Base-by-base conservation (phyloP, 2,113 vertebrate species). In the Chloropsis cyanopogon region DNA sequence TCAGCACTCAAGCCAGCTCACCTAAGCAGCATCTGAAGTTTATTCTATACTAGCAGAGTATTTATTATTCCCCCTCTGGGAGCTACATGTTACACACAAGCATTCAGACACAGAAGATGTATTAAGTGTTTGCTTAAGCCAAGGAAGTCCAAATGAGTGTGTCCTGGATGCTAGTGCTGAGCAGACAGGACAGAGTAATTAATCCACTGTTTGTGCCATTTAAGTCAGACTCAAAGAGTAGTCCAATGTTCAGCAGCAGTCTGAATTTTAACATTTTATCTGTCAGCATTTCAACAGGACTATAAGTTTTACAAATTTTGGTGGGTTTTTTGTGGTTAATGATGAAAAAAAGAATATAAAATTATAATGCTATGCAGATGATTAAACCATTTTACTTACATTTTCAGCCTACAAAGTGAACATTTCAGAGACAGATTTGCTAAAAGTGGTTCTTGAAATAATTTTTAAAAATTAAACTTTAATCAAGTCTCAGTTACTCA, bases 111-210 rank as follows among this genome's bases (percentile, higher is more conserved):
- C 31, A 63, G 57, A 95, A 90, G 82, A 95, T 49, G 37, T 71
- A 96, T 91, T 75, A 90, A 87, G 92, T 91, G 92, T 76, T 90
- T 87, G 24, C 50, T 83, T 61, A 88, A 93, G 63, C 8, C 68
- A 82, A 73, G 71, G 63, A 93, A 95, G 68, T 47, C 46, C 82
- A 82, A 90, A 69, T 33, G 71, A 94, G 76, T 6, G 71, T 59
- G 50, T 73, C 71, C 71, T 81, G 82, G 47, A 90, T 65, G 50
- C 41, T 22, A 83, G 75, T 33, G 21, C 54, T 12, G 39, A 92
- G 46, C 54, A 63, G 42, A 54, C 25, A 83, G 82, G 81, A 69
- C 28, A 29, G 24, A 87, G 63, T 24, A 63, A 94, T 94, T 83
- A 86, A 88, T 77, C 50, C 59, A 53, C 37, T 33, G 6, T 25